Evolutionary conservation across 2,797 vertebrate genomes (phyloP), one percentile per base, ranked within the genome.

Genomic region (Dallia pectoralis): DNA sequence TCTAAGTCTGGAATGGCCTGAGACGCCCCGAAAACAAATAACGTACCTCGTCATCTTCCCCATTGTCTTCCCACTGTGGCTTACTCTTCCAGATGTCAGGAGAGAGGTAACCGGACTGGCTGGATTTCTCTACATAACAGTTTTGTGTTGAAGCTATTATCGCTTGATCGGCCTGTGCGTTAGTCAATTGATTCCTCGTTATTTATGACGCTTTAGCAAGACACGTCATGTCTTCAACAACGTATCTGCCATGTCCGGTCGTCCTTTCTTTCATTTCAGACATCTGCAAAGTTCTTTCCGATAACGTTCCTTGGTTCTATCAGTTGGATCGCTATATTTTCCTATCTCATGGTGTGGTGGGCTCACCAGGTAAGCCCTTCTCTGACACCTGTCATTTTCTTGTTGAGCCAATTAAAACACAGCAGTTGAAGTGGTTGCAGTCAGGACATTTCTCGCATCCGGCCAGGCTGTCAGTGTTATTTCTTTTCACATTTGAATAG

Each of bases 341-440:
- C 97, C 73, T 99, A 99, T 80, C 89, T 99, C 86, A 99, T 99
- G 97, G 97, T 99, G 84, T 99, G 97, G 97, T 99, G 96, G 97
- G 97, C 97, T 74, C 97, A 99, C 87, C 97, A 99, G 97, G 97
- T 99, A 94, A 91, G 18, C 47, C 7, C 32, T 3, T 19, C 19
- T 29, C 63, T 53, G 12, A 51, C 27, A 53, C n/a, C 44, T 69
- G 44, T 49, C n/a, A 56, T n/a, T 25, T 22, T 22, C 6, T 22
- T 59, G 22, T 22, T 25, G n/a, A 59, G 53, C 53, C 53, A 25
- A 59, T 19, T 25, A 59, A 56, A 59, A 59, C 53, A 59, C 11
- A 11, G 53, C 11, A 22, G 22, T 59, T 7, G 5, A 27, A 22
- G 12, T 5, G 19, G 53, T 25, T 25, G 53, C 15, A n/a, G 22